Evolutionary conservation across 2,888 invertebrate species (phyloP), one percentile per base, ranked within the genome.

Genomic region (Rhamnusium bicolor): DNA sequence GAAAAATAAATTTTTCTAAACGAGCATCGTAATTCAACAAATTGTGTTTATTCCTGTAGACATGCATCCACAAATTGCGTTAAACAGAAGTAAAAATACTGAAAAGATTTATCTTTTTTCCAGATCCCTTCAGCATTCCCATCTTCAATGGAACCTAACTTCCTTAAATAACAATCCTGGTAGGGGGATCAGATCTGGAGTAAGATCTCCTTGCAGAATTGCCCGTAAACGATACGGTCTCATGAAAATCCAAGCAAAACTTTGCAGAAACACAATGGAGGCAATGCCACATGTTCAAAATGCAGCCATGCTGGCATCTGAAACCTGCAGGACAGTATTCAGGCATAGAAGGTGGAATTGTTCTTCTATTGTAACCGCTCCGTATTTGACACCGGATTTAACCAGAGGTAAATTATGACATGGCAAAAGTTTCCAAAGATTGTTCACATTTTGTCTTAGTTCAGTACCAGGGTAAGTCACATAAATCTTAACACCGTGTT

Each of bases 311-410:
- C 89, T 92, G 71, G 91, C 95, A 4, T 90, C 92, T 63, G 89
- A 91, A 74, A 92, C 93, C 61, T 96, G 96, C 87, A 92, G 93
- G 86, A 88, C 90, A 76, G 90, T 93, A 21, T 94, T 95, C 87
- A 89, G 90, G 24, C 91, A 94, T 81, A 90, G 94, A 75, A 89
- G 95, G 72, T 96, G 96, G 96, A 96, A 96, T 89, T 96, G 96
- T 88, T 94, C 94, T 72, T 93, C 94, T 54, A 90, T 95, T 66
- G 90, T 91, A 51, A 89, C 90, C 19, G 94, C 94, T 0, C 96
- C 96, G 0, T 90, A 90, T 80, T 91, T 92, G 80, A 91, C 93
- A n/a, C 93, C 94, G 6, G 96, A 96, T 87, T 89, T 96, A 77
- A 92, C 93, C 1, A 91, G 93, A 89, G 95, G 96, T 95, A 86